Evolutionary conservation across 2,888 invertebrate species (phyloP).

Genomic region (Drosophila prolongata): DNA sequence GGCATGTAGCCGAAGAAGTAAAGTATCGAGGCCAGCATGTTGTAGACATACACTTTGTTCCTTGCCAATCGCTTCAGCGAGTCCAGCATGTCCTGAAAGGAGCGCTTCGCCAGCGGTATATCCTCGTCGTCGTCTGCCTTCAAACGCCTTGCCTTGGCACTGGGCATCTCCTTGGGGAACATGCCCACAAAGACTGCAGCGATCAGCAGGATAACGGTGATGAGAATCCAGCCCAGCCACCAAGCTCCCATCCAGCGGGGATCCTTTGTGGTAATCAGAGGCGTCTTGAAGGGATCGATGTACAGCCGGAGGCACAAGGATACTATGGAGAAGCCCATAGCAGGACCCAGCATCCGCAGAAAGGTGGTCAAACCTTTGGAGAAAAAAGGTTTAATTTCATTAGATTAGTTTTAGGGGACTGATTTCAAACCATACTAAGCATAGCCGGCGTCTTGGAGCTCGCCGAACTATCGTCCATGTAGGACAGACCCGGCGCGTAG

Average conservation of each 20-base stretch:
- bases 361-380: slow-evolving; percentile 87
- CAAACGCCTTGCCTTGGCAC: slow-evolving; percentile 86
- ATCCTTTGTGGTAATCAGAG: slow-evolving; percentile 87
- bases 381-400: slow-evolving; percentile 70
- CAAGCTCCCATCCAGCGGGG: slow-evolving; percentile 92
- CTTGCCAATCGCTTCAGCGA: slow-evolving; percentile 87
- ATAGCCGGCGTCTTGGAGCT: slow-evolving; percentile 88
- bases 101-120: slow-evolving; percentile 53
- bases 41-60: slow-evolving; percentile 89
- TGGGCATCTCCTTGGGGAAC: slow-evolving; percentile 89
- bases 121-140: slow-evolving; percentile 6
- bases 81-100: slow-evolving; percentile 86
- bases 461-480: slow-evolving; percentile 90
- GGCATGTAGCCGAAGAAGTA: slow-evolving; percentile 90
- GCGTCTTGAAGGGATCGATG: slow-evolving; percentile 87
- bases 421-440: slow-evolving; percentile 85
- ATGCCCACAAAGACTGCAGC: slow-evolving; percentile 87
- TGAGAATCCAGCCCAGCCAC: slow-evolving; percentile 90
- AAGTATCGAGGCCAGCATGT: slow-evolving; percentile 89
- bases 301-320: slow-evolving; percentile 88
- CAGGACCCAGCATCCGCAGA: slow-evolving; percentile 85
- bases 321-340: slow-evolving; percentile 88
- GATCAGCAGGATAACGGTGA: slow-evolving; percentile 86
- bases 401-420: background rate
- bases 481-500: slow-evolving; percentile 88